Conservation (phyloP, 2,888 invertebrate species). For the Dioctria rufipes region DNA sequence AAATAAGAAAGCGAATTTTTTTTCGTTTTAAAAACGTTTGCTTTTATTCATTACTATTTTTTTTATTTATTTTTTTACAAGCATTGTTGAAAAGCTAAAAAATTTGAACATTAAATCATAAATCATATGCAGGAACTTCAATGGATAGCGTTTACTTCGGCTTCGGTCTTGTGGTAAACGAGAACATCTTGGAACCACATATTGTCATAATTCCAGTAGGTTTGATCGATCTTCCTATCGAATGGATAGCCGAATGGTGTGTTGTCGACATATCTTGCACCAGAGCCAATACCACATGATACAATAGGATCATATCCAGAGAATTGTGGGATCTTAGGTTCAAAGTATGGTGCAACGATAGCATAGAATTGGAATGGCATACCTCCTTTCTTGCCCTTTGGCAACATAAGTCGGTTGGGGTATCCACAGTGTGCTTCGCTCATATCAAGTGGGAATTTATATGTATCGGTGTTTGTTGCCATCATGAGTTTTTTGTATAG, state of each 20-base stretch:
- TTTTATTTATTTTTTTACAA: too few relatives aligned
- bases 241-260: conserved; percentile 83
- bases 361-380: conserved; percentile 77
- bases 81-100: too few relatives aligned
- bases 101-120: too few relatives aligned
- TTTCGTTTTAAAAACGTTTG: neutral
- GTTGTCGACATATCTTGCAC: conserved; percentile 69
- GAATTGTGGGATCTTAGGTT: conserved; percentile 70
- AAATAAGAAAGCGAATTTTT: neutral
- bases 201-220: conserved; percentile 77
- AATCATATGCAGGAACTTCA: too few relatives aligned
- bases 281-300: conserved; percentile 73
- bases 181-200: conserved; percentile 78
- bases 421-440: conserved; percentile 74
- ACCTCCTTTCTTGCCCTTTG: conserved; percentile 77
- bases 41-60: neutral
- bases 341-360: conserved; percentile 74
- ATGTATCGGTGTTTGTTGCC: conserved; percentile 71
- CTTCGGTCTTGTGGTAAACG: conserved; percentile 77
- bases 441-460: conserved; percentile 71
- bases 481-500: conserved; percentile 72
- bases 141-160: conserved; percentile 64
- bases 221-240: conserved; percentile 77
- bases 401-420: conserved; percentile 77
- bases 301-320: conserved; percentile 73